Evolutionary conservation across 2,113 vertebrate species (phyloP).

Genomic region (Uria lomvia): DNA sequence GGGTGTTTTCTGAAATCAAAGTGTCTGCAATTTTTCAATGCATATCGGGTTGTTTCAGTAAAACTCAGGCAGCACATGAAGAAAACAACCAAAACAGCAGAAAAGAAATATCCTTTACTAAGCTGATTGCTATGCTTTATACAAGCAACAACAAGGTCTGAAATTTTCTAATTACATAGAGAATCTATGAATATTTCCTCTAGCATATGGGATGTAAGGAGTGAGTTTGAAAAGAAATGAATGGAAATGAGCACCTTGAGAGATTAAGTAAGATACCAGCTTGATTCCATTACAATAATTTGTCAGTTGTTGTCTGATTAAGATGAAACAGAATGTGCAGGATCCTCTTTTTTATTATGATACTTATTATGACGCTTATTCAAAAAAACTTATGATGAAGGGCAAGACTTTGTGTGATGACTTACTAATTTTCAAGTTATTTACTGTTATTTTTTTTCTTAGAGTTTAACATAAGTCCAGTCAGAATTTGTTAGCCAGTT

Average conservation of each 20-base stretch:
- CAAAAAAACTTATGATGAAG: neutral
- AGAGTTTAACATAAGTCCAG: neutral
- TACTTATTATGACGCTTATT: neutral
- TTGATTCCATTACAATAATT: slow-evolving; percentile 26
- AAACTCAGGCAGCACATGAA: neutral
- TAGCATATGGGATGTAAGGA: slow-evolving; percentile 17
- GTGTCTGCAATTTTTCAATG: neutral
- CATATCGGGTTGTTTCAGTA: neutral
- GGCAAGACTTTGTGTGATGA: neutral
- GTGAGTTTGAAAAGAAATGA: slow-evolving; percentile 17
- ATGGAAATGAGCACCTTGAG: slow-evolving; percentile 53
- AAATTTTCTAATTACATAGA: slow-evolving; percentile 57
- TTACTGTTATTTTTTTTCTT: neutral
- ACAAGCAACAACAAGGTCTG: neutral
- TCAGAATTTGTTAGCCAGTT: neutral
- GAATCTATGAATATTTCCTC: slow-evolving; percentile 59
- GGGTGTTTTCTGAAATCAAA: neutral
- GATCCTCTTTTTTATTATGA: neutral
- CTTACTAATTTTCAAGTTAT: neutral
- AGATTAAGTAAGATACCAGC: neutral
- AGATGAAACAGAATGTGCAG: neutral
- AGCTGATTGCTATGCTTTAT: neutral
- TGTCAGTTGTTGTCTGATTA: slow-evolving; percentile 3
- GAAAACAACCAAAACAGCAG: neutral
- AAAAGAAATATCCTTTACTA: neutral